Conservation (phyloP, 2,888 invertebrate species). For the Ennomos quercinarius region DNA sequence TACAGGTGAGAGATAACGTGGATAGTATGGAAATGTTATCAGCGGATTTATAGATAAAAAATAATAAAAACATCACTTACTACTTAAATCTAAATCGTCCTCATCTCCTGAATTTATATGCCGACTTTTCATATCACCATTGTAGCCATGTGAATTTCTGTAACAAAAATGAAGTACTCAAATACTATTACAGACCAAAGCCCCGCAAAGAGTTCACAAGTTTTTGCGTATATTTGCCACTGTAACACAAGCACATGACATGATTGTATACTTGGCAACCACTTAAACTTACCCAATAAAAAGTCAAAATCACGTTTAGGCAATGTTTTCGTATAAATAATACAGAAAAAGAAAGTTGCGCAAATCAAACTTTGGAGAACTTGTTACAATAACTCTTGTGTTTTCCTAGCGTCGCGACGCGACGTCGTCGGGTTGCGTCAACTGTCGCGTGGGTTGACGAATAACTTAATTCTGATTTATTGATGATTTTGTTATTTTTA, state of each 20-base stretch:
- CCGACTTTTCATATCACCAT: constrained; percentile 80
- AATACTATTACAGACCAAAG: background rate
- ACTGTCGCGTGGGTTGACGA: background rate
- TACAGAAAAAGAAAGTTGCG: constrained; percentile 18
- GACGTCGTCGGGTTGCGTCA: background rate
- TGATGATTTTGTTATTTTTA: no score
- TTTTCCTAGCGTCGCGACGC: no score
- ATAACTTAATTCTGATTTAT: no score
- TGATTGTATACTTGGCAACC: constrained; percentile 22
- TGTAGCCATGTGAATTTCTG: constrained; percentile 79
- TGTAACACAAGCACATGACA: constrained; percentile 16
- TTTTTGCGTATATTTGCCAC: constrained; percentile 10
- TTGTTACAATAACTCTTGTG: background rate
- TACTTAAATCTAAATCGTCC: constrained; percentile 81
- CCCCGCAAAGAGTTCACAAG: background rate
- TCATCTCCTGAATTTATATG: constrained; percentile 81
- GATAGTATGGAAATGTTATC: no score
- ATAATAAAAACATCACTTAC: constrained; percentile 59
- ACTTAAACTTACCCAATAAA: constrained; percentile 28
- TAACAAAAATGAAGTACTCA: constrained; percentile 37
- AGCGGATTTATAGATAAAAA: background rate
- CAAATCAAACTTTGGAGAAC: constrained; percentile 9
- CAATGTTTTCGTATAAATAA: constrained; percentile 19
- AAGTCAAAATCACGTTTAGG: constrained; percentile 22
- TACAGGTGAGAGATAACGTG: no score